Percentiles rank a stretch among this genome's conserved stretches.
These are phyloP conservation scores for Rousettus leschenaultii DNA, from an alignment of 2,113 vertebrate genomes.

Conservation along the genomic window DNA sequence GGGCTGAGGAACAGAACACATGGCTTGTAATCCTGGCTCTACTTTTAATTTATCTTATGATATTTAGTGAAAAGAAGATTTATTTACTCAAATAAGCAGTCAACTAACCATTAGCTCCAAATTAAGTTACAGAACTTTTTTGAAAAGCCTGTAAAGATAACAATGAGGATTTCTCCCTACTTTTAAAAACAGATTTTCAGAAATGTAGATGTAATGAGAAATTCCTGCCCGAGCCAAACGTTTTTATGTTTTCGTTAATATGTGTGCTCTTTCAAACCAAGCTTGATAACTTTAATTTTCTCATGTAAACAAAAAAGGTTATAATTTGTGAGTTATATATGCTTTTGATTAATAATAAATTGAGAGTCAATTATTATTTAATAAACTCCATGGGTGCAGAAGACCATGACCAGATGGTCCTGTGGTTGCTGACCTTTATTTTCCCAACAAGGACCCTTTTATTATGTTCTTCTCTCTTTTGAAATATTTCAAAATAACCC, in stretches of 20 bases:
- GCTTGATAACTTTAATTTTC: not conserved
- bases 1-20: not conserved
- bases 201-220: not conserved
- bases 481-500: not conserved
- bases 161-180: not conserved
- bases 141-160: not conserved
- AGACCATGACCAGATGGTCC: constrained; percentile 32
- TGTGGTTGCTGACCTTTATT: constrained; percentile 60
- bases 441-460: not conserved
- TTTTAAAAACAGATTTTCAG: not conserved
- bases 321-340: not conserved
- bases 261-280: not conserved
- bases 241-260: not conserved
- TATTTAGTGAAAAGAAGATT: not conserved
- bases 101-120: not conserved
- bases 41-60: not conserved
- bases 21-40: not conserved
- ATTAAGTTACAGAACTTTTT: not conserved
- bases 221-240: not conserved
- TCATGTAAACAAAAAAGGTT: not conserved
- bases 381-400: constrained; percentile 35
- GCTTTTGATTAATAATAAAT: constrained; percentile 66
- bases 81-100: not conserved
- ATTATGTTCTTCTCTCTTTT: not conserved
- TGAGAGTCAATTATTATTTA: constrained; percentile 47